Percentiles rank a stretch among this genome's conserved stretches.
These are phyloP conservation scores for Empidonax traillii DNA, from an alignment of 2,113 vertebrate genomes.

Conservation along the genomic window DNA sequence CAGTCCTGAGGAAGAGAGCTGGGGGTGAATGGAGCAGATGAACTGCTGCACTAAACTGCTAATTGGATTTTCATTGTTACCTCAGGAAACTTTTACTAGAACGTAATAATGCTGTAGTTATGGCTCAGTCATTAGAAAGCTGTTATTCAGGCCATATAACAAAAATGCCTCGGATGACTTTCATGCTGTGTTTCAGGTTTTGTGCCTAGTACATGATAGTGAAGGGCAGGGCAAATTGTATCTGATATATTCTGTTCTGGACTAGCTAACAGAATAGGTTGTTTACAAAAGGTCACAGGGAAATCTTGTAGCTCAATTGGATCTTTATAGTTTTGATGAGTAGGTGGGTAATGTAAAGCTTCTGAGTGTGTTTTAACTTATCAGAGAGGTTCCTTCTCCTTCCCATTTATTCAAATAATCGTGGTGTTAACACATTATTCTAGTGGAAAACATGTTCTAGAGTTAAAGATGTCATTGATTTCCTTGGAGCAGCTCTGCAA, in stretches of 20 bases:
- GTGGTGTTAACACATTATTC: not conserved
- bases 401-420: not conserved
- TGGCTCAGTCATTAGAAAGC: not conserved
- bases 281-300: not conserved
- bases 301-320: not conserved
- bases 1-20: not conserved
- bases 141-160: not conserved
- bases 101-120: not conserved
- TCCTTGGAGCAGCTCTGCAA: not conserved
- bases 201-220: not conserved
- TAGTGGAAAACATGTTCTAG: not conserved
- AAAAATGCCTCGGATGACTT: not conserved
- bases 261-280: not conserved
- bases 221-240: not conserved
- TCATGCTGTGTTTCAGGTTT: not conserved
- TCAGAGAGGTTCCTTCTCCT: not conserved
- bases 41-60: not conserved
- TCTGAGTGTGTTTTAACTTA: not conserved
- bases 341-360: not conserved
- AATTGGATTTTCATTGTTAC: slow-evolving; percentile 34
- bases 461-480: not conserved
- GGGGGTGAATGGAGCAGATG: not conserved
- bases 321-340: not conserved
- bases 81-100: slow-evolving; percentile 30
- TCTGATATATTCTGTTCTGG: not conserved